Conservation (phyloP, 2,797 vertebrate genomes). For the Rhadinocentrus ornatus region DNA sequence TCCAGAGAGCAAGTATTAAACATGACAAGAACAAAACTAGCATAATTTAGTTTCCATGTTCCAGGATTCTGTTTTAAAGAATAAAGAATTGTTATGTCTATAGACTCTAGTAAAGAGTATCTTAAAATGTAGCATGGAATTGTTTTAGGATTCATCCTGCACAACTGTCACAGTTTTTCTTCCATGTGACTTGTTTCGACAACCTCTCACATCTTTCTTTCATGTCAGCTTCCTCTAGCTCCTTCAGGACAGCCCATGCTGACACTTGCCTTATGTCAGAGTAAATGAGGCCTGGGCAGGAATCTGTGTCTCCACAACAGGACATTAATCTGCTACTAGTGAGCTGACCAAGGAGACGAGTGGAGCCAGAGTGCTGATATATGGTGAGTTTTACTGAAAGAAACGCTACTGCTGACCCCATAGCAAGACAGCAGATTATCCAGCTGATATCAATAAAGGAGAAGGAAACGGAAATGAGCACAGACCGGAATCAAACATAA, state of each 20-base stretch:
- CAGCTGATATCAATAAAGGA: slow-evolving; percentile 47
- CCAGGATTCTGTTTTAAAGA: not conserved
- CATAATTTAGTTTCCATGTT: not conserved
- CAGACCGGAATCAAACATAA: slow-evolving; percentile 10
- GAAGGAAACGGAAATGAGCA: slow-evolving; percentile 36
- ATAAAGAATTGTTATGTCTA: not conserved
- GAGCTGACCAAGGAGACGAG: slow-evolving; percentile 63
- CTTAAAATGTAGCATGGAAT: slow-evolving; percentile 46
- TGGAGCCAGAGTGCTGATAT: slow-evolving; percentile 68
- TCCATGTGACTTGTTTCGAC: slow-evolving; percentile 41
- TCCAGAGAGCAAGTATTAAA: slow-evolving; percentile 9
- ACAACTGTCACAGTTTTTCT: slow-evolving; percentile 6
- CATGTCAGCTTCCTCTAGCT: slow-evolving; percentile 55
- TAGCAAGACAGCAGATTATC: slow-evolving; percentile 55
- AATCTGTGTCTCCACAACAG: slow-evolving; percentile 73
- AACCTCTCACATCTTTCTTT: slow-evolving; percentile 57
- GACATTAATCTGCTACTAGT: slow-evolving; percentile 78
- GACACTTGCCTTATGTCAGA: slow-evolving; percentile 77
- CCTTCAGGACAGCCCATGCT: slow-evolving; percentile 60
- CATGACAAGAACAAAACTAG: slow-evolving; percentile 33
- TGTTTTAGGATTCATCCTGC: slow-evolving; percentile 13
- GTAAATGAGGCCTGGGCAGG: slow-evolving; percentile 69
- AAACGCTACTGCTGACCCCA: slow-evolving; percentile 60
- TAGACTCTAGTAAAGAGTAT: not conserved
- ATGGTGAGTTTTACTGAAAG: slow-evolving; percentile 58